Evolutionary conservation across 2,888 invertebrate species (phyloP), one percentile per base, ranked within the genome.

Genomic region (Bugulina stolonifera): DNA sequence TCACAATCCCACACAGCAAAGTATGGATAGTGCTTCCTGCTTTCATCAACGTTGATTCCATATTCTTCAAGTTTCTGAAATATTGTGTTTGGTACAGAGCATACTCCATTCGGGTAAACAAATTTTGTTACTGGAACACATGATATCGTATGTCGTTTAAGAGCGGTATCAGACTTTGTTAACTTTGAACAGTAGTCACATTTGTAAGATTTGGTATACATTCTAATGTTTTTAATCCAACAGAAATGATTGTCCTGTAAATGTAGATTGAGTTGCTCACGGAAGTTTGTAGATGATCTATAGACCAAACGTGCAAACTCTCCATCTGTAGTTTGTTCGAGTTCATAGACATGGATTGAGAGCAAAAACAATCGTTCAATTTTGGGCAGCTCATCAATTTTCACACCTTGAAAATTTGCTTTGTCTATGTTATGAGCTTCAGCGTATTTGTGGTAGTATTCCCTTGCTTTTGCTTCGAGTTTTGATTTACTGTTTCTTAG

Each of bases 151-250:
- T 64, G 64, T 64, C 29, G 25, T 10, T 64, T 64, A 32, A 64
- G 32, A 14, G 27, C 29, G n/a, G 2, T 32, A 5, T 25, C 64
- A 2, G 64, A 32, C 5, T 34, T 27, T 3, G 32, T 23, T 18
- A 64, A 27, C 27, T 64, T 64, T 22, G 64, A 32, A n/a, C 64
- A 64, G n/a, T 23, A 64, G 3, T 32, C 29, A 32, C 64, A 64
- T 34, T 32, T 64, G 64, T 64, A 64, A 14, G 27, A 64, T 27
- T 34, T 64, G 5, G 64, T 64, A 27, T 64, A 64, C n/a, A 64
- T 5, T 23, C 64, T 22, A 10, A 64, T 32, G 64, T 64, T 64
- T 32, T 64, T 64, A 27, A 64, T 64, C 64, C 64, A 64, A 34
- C 32, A 64, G 27, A 64, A 64, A 32, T 64, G 64, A 25, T 64